Evolutionary conservation across 2,797 vertebrate genomes (phyloP).

Genomic region (Malurus leucopterus): DNA sequence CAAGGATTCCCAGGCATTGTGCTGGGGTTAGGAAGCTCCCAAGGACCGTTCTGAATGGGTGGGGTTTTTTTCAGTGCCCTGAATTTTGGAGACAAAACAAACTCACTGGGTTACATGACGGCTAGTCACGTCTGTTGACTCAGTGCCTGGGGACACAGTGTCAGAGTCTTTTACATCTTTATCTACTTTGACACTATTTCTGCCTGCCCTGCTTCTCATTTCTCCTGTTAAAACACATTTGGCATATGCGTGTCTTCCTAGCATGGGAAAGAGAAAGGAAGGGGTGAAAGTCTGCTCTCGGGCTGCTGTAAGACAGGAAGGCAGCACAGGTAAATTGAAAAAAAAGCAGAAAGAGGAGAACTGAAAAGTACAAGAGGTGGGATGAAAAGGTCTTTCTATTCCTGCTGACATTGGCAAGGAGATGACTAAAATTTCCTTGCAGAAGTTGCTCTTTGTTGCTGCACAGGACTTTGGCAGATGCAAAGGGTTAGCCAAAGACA

Average conservation of each 20-base stretch:
- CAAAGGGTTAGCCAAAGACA: background rate
- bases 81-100: background rate
- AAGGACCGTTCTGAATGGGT: background rate
- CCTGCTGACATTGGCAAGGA: background rate
- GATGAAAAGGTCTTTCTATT: background rate
- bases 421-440: background rate
- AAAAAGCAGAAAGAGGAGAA: background rate
- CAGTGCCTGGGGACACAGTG: background rate
- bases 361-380: background rate
- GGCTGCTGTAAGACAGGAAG: background rate
- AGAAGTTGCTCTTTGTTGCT: background rate
- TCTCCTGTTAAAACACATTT: background rate
- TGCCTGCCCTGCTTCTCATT: background rate
- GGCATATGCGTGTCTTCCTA: background rate
- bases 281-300: background rate
- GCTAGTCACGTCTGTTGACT: background rate
- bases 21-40: background rate
- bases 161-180: background rate
- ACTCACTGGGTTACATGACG: background rate
- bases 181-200: background rate
- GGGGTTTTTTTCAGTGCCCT: background rate
- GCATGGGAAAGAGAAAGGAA: background rate
- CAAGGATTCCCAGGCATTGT: background rate
- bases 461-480: background rate
- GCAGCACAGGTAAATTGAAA: background rate